Conservation (phyloP, 2,113 vertebrate species). For the Rhynchopsitta pachyrhyncha region DNA sequence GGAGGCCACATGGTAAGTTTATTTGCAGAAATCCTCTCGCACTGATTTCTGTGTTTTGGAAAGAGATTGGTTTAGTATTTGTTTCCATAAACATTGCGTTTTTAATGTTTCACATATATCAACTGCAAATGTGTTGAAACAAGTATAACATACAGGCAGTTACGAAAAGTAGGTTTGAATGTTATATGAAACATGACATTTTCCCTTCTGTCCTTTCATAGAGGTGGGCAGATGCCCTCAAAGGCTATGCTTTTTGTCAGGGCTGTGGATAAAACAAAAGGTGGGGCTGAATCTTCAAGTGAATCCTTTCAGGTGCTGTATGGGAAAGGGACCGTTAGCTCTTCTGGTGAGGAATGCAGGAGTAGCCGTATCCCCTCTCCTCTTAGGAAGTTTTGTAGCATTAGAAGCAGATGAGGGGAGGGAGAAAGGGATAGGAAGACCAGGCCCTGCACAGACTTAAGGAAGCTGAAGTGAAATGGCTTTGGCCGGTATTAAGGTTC, state of each 20-base stretch:
- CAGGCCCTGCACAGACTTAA: background rate
- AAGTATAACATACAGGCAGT: background rate
- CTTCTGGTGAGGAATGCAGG: background rate
- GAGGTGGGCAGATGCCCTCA: background rate
- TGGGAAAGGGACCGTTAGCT: too few species aligned
- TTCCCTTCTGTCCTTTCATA: background rate
- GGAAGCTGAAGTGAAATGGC: background rate
- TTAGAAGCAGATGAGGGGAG: background rate
- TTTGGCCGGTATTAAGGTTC: background rate
- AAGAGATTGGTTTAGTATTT: background rate
- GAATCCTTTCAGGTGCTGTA: background rate
- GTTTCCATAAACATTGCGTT: background rate
- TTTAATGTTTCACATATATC: background rate
- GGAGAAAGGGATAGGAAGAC: background rate
- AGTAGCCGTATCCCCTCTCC: background rate
- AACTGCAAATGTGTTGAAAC: background rate
- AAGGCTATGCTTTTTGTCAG: background rate
- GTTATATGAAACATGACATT: fast-evolving
- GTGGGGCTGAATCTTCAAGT: background rate
- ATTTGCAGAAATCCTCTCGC: background rate
- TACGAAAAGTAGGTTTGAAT: background rate
- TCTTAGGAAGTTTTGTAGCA: background rate
- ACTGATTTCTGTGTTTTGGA: background rate
- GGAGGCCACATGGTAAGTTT: background rate
- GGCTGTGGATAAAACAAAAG: background rate